Percentiles rank a stretch among this genome's conserved stretches.
Evolutionary conservation across 23 tunicate genomes (phyloP).

Genomic region (Pegea sp.): DNA sequence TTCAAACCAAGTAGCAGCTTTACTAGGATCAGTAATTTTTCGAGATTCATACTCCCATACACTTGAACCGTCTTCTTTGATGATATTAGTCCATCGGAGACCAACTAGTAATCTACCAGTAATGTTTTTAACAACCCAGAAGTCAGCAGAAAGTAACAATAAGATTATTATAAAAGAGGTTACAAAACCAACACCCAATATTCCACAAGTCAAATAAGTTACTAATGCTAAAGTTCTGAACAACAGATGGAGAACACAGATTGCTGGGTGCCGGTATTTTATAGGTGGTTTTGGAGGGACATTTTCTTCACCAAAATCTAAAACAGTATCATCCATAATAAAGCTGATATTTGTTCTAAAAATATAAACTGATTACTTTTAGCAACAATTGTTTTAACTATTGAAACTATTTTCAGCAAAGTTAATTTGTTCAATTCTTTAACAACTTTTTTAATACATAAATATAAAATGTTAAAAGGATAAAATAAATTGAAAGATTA

Average conservation of each 20-base stretch:
- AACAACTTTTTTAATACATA: too few species aligned
- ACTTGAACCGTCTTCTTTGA: constrained; percentile 77
- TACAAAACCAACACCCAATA: constrained; percentile 36
- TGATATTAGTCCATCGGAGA: constrained; percentile 70
- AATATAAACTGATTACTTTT: too few species aligned
- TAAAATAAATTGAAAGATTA: too few species aligned
- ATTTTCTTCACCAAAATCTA: constrained; percentile 74
- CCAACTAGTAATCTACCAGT: constrained; percentile 82
- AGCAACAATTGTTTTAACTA: too few species aligned
- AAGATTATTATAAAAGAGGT: constrained; percentile 68
- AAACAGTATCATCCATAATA: constrained; percentile 57
- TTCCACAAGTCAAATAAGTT: constrained; percentile 59
- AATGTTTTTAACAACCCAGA: constrained; percentile 83
- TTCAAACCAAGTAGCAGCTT: constrained; percentile 55
- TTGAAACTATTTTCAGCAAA: too few species aligned
- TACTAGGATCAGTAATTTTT: constrained; percentile 25
- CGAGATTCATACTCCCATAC: constrained; percentile 65
- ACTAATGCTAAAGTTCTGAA: constrained; percentile 50
- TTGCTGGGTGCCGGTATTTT: constrained; percentile 45
- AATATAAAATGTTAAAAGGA: too few species aligned
- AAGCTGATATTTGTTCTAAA: too few species aligned
- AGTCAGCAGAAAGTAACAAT: constrained; percentile 57
- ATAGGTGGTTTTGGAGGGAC: constrained; percentile 24
- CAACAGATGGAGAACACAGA: constrained; percentile 55
- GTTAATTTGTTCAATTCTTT: too few species aligned